phyloP scores from a whole-genome alignment of 2,888 invertebrate genomes.

The Agonopterix subpropinquella region DNA sequence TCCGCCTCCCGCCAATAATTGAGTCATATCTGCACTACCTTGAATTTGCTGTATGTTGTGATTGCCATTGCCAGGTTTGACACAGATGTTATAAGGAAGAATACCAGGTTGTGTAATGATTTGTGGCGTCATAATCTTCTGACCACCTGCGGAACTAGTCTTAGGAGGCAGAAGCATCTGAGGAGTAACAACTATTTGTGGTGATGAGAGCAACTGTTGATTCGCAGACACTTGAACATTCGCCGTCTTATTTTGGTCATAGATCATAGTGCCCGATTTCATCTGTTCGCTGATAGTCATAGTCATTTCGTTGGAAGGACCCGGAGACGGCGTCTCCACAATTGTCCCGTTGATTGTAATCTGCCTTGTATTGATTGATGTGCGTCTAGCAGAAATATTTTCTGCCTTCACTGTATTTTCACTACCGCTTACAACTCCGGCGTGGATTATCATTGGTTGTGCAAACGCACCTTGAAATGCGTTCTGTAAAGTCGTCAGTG shows the following conservation, averaged over 20 bases:
- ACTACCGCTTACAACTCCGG: constrained; percentile 61
- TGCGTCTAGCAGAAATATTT: constrained; percentile 63
- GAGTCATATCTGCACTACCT: constrained; percentile 54
- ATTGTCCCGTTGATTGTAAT: constrained; percentile 73
- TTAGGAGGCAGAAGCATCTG: constrained; percentile 69
- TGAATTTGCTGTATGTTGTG: constrained; percentile 64
- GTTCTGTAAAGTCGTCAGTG: constrained; percentile 66
- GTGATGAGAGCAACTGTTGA: constrained; percentile 64
- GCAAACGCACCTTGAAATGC: constrained; percentile 70
- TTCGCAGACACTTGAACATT: constrained; percentile 66
- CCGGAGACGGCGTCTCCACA: constrained; percentile 71
- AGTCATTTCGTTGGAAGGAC: constrained; percentile 67
- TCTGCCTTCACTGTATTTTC: constrained; percentile 69
- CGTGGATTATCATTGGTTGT: constrained; percentile 68
- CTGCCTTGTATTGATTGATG: constrained; percentile 69
- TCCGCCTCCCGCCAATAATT: constrained; percentile 58
- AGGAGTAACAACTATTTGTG: constrained; percentile 70
- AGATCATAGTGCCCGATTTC: constrained; percentile 67
- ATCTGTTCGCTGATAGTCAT: constrained; percentile 70
- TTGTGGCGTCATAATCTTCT: constrained; percentile 62
- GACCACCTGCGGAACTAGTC: constrained; percentile 50
- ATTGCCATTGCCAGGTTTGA: constrained; percentile 59
- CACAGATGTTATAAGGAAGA: constrained; percentile 68
- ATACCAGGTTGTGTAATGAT: constrained; percentile 63
- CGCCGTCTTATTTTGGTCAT: constrained; percentile 64